Conservation (phyloP, 2,888 invertebrate species). For the Hypomecis punctinalis region DNA sequence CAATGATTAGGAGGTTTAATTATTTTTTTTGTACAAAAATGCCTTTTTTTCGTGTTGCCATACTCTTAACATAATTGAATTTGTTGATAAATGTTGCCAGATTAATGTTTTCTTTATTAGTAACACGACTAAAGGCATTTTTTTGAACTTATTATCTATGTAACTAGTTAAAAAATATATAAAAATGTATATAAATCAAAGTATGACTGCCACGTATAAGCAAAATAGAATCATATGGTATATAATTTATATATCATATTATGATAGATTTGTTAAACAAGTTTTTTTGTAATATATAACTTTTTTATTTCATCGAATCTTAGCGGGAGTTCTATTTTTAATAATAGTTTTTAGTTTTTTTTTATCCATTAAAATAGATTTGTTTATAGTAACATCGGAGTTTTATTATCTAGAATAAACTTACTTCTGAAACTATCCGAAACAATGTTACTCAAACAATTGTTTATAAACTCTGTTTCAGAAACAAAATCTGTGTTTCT, state of each 20-base stretch:
- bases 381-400: slow-evolving; percentile 61
- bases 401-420: slow-evolving; percentile 34
- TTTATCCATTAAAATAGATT: slow-evolving; percentile 74
- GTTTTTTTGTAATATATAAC: slow-evolving; percentile 61
- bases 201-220: slow-evolving; percentile 55
- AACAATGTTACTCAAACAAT: not conserved
- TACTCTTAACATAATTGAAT: slow-evolving; percentile 22
- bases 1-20: slow-evolving; percentile 24
- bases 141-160: slow-evolving; percentile 34
- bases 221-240: slow-evolving; percentile 43
- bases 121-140: slow-evolving; percentile 36
- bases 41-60: slow-evolving; percentile 33
- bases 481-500: too few relatives aligned
- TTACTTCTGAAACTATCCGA: not conserved
- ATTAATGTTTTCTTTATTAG: slow-evolving; percentile 27
- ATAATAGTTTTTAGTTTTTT: slow-evolving; percentile 77
- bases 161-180: slow-evolving; percentile 41
- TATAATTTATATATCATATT: slow-evolving; percentile 38
- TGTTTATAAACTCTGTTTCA: too few relatives aligned
- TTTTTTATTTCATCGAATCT: slow-evolving; percentile 56
- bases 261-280: slow-evolving; percentile 55
- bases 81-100: slow-evolving; percentile 41
- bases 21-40: slow-evolving; percentile 31
- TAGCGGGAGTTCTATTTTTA: slow-evolving; percentile 55
- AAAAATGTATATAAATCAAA: slow-evolving; percentile 45